Base-by-base conservation (phyloP, 2,113 vertebrate species). In the Halichoerus grypus region DNA sequence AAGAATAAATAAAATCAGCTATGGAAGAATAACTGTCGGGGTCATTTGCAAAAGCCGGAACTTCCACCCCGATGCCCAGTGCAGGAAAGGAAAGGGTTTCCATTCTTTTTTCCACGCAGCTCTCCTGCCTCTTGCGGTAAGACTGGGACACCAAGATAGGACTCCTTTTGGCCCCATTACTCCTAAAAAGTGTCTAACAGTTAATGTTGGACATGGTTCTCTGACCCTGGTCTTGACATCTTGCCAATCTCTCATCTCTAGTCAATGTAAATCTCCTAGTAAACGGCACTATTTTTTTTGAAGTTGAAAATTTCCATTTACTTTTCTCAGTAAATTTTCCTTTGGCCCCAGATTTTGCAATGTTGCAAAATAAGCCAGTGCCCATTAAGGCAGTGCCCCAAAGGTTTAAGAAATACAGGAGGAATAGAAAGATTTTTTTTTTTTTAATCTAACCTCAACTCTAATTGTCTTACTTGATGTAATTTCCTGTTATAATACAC, bases 401-500 rank as follows among this genome's bases (percentile, higher is more conserved):
- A 16, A 31, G 72, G 26, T 36, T 77, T 81, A 87, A 88, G 31
- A 95, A 81, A 92, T 65, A 72, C 0, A 81, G 16, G 5, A 63
- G 67, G 63, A 87, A 71, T 31, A 94, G 33, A 92, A 71, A 82
- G 21, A 19, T 49, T 65, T 87, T 81, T 71, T 36, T 96, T 94
- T 95, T 86, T 53, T 82, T 59, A 72, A 84, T 59, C 82, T 95
- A 72, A 77, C 21, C 76, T 81, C 96, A 59, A 94, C 65, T 81
- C 24, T 10, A 92, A 22, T 21, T 51, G 76, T 92, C n/a, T 77
- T 92, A n/a, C 49, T 80, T 57, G 39, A 55, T 77, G 36, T 5
- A 79, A 67, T 95, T 88, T 97, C 94, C 55, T 87, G 55, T 97
- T 91, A 86, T 39, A 88, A 88, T 92, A 96, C 13, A 51, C 36